Conservation (phyloP, 2,113 vertebrate genomes). For the Thamnaconus septentrionalis region DNA sequence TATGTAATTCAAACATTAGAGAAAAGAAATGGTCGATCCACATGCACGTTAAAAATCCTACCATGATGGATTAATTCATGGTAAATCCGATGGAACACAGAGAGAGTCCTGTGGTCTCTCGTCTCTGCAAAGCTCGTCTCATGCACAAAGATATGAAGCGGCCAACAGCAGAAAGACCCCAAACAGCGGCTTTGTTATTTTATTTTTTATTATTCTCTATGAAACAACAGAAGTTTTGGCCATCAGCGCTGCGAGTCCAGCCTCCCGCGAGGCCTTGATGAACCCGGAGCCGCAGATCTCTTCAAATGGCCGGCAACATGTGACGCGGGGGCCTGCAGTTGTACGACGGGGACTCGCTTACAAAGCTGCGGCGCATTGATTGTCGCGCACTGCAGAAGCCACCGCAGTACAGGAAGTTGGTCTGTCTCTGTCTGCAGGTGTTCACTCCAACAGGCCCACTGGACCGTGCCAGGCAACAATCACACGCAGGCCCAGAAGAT, state of each 20-base stretch:
- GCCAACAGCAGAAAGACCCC: background rate
- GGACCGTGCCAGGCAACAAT: constrained; percentile 59
- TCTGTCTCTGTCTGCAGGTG: constrained; percentile 21
- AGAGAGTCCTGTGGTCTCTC: no score
- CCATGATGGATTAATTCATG: no score
- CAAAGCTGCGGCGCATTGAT: constrained; percentile 73
- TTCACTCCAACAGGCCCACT: constrained; percentile 51
- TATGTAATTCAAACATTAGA: no score
- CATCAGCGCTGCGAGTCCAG: background rate
- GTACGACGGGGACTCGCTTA: constrained; percentile 37
- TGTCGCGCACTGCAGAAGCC: constrained; percentile 70
- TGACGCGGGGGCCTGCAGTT: constrained; percentile 55
- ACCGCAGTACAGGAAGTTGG: constrained; percentile 57
- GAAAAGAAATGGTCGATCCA: no score
- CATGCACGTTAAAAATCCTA: no score
- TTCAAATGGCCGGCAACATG: constrained; percentile 59
- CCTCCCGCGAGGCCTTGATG: constrained; percentile 40
- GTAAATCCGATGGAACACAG: no score
- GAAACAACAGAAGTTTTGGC: background rate
- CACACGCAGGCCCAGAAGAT: constrained; percentile 41
- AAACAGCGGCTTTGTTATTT: background rate
- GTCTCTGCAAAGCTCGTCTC: no score
- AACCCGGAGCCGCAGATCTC: constrained; percentile 58
- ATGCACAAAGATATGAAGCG: no score
- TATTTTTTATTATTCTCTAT: background rate